These are phyloP conservation scores for Pocillopora damicornis DNA, from an alignment of 64 coral and sea anemone species.

Conservation along the genomic window DNA sequence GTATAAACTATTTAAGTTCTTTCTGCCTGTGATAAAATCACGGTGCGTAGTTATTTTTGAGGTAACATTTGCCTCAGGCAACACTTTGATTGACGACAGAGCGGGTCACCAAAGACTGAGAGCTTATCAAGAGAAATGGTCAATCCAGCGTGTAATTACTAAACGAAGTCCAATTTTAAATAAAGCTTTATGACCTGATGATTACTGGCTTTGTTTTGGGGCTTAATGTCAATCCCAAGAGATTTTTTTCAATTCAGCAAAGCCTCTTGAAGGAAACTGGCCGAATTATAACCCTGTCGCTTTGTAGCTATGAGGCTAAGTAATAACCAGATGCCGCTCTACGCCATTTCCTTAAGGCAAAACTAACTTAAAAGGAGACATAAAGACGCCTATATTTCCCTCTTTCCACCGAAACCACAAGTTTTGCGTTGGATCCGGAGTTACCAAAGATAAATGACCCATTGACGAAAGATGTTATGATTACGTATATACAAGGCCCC, in stretches of 20 bases:
- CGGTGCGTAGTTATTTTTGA: neutral
- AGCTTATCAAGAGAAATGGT: conserved; percentile 15
- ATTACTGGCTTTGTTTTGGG: conserved; percentile 11
- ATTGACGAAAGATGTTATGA: neutral
- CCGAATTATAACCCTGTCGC: neutral
- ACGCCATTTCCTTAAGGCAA: neutral
- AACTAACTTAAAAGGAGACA: neutral
- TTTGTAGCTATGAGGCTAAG: neutral
- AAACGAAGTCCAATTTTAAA: conserved; percentile 27
- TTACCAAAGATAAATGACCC: neutral
- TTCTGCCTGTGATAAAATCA: conserved; percentile 27
- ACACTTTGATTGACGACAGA: conserved; percentile 13
- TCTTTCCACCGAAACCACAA: neutral
- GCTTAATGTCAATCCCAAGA: conserved; percentile 11
- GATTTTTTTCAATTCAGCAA: conserved; percentile 1
- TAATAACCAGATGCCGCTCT: neutral
- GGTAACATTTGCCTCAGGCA: conserved; percentile 9
- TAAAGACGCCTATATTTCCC: neutral
- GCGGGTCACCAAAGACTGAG: conserved; percentile 22
- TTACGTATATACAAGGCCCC: neutral
- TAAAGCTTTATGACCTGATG: neutral
- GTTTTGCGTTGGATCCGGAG: neutral
- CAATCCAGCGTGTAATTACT: conserved; percentile 37
- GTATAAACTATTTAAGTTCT: conserved; percentile 24
- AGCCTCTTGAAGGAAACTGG: neutral